A percentile compares a stretch with the other conserved stretches of the same genome.
Evolutionary conservation across 2,113 vertebrate species (phyloP).

Genomic region (Camelus dromedarius): DNA sequence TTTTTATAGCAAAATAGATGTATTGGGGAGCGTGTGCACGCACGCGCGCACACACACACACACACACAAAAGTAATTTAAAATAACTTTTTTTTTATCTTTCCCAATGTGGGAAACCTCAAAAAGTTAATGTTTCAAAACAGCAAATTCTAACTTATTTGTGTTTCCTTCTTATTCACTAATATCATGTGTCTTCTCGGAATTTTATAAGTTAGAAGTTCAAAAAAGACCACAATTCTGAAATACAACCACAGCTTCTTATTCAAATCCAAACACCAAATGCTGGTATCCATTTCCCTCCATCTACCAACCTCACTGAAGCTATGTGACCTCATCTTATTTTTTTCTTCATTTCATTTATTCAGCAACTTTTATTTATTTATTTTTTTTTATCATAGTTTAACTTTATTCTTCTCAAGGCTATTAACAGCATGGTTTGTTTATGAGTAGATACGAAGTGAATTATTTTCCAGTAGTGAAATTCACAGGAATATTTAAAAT

Average conservation of each 20-base stretch:
- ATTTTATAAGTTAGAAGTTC: slow-evolving; percentile 39
- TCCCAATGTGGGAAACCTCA: slow-evolving; percentile 32
- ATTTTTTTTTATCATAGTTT: slow-evolving; percentile 17
- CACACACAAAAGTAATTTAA: not conserved
- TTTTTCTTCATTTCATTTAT: not conserved
- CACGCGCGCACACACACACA: not conserved
- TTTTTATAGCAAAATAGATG: slow-evolving; percentile 46
- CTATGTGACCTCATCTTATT: slow-evolving; percentile 9
- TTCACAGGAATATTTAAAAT: not conserved
- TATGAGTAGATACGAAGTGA: not conserved
- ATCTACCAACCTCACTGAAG: not conserved
- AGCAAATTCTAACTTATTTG: slow-evolving; percentile 24
- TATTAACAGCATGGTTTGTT: not conserved
- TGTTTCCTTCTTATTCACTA: not conserved
- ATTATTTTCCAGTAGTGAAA: not conserved
- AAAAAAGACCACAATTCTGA: not conserved
- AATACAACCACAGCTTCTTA: not conserved
- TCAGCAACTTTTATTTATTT: not conserved
- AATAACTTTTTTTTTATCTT: not conserved
- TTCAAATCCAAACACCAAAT: slow-evolving; percentile 17
- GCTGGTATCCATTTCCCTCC: not conserved
- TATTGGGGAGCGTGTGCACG: not conserved
- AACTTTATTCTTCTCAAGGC: not conserved
- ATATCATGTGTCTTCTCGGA: slow-evolving; percentile 30
- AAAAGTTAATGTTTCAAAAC: slow-evolving; percentile 37